Conservation (phyloP, 2,888 invertebrate genomes). For the Capitulum mitella region DNA sequence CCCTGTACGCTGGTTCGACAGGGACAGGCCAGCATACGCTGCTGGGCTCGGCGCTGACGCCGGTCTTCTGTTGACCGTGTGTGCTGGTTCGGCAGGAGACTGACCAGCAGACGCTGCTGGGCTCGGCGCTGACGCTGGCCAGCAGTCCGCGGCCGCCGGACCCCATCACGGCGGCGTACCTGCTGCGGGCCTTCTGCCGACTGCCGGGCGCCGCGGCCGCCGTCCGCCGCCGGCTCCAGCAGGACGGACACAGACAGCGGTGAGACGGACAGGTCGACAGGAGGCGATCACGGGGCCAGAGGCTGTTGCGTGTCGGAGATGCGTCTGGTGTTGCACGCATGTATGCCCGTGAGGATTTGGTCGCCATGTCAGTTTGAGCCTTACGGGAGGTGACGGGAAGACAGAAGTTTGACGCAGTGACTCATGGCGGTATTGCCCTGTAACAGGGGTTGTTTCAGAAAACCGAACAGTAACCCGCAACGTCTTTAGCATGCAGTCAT, state of each 20-base stretch:
- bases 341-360: too few species aligned
- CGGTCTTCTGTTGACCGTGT: constrained; percentile 27
- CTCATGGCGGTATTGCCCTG: too few species aligned
- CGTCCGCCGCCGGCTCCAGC: neutral
- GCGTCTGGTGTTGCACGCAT: too few species aligned
- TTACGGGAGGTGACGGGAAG: too few species aligned
- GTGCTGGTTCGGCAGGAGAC: neutral
- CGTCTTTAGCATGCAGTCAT: too few species aligned
- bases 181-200: constrained; percentile 21
- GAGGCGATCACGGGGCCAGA: neutral
- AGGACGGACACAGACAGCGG: neutral
- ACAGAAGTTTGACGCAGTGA: too few species aligned
- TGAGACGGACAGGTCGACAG: neutral
- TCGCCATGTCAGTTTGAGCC: too few species aligned
- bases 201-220: neutral
- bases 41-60: constrained; percentile 26
- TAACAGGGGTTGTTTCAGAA: too few species aligned
- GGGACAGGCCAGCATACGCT: neutral
- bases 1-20: constrained; percentile 13
- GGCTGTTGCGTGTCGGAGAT: too few species aligned
- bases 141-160: constrained; percentile 34
- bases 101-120: constrained; percentile 24
- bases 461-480: too few species aligned
- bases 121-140: constrained; percentile 29
- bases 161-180: constrained; percentile 33